Conservation (phyloP, 2,888 invertebrate genomes). For the Muschampia plurimacula region DNA sequence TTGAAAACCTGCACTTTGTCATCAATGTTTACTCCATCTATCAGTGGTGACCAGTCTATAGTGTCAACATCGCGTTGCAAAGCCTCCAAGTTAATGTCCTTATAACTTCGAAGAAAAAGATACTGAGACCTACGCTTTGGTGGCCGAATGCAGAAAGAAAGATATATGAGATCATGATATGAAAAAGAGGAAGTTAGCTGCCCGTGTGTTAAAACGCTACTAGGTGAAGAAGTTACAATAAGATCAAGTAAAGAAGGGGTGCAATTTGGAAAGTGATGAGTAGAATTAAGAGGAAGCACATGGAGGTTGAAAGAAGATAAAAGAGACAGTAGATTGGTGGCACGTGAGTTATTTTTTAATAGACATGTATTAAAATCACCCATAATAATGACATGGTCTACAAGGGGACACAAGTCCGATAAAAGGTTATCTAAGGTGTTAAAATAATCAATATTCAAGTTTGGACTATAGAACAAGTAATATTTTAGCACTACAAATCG, state of each 20-base stretch:
- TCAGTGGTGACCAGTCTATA: not conserved
- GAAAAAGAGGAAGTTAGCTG: not conserved
- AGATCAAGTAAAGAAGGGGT: not conserved
- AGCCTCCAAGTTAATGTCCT: not conserved
- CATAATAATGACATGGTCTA: too few relatives aligned
- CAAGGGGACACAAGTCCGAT: too few relatives aligned
- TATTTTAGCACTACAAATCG: not conserved
- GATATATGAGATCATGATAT: not conserved
- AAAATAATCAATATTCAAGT: not conserved
- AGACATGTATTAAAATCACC: too few relatives aligned
- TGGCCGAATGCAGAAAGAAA: not conserved
- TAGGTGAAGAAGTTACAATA: not conserved
- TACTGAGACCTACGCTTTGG: not conserved
- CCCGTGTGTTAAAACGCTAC: not conserved
- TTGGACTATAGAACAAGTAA: not conserved
- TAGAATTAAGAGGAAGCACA: not conserved
- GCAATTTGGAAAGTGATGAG: constrained; percentile 1
- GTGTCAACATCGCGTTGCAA: not conserved
- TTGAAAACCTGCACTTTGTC: not conserved
- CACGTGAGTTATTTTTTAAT: too few relatives aligned
- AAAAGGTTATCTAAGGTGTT: too few relatives aligned
- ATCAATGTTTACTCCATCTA: not conserved
- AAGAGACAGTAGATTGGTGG: too few relatives aligned
- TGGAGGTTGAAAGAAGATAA: not conserved
- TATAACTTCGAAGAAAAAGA: not conserved